Percentiles rank a stretch among this genome's conserved stretches.
Conservation (phyloP, 2,888 invertebrate genomes). For the Diabrotica balteata region DNA sequence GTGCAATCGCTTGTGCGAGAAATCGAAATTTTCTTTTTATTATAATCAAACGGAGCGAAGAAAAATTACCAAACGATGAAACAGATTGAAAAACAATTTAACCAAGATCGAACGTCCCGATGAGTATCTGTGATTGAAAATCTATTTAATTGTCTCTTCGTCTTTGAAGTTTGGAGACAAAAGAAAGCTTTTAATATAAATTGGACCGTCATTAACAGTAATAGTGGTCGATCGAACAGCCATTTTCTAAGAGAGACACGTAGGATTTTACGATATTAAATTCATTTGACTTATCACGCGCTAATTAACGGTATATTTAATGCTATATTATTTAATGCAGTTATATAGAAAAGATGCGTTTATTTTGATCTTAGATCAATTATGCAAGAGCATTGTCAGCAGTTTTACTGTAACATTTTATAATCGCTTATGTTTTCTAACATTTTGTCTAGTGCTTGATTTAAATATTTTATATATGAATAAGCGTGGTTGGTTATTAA, state of each 20-base stretch:
- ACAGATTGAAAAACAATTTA: slow-evolving; percentile 37
- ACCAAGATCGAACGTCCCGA: slow-evolving; percentile 37
- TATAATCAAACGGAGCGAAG: slow-evolving; percentile 22
- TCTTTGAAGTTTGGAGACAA: slow-evolving; percentile 28
- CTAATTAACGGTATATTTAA: too few species aligned
- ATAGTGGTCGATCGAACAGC: slow-evolving; percentile 18
- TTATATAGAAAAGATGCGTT: too few species aligned
- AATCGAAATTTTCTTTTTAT: slow-evolving; percentile 9
- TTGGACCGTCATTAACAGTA: slow-evolving; percentile 56
- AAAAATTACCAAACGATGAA: slow-evolving; percentile 32
- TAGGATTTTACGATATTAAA: too few species aligned
- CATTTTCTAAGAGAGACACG: background rate
- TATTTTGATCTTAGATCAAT: too few species aligned
- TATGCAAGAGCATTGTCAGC: too few species aligned
- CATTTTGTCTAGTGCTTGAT: too few species aligned
- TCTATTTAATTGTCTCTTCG: slow-evolving; percentile 35
- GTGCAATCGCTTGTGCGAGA: background rate
- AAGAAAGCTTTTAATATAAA: slow-evolving; percentile 55
- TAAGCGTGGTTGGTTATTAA: too few species aligned
- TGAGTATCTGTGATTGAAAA: slow-evolving; percentile 43
- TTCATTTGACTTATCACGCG: too few species aligned
- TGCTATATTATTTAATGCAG: too few species aligned
- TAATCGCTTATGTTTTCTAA: too few species aligned
- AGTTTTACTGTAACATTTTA: too few species aligned
- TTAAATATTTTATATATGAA: too few species aligned